These are phyloP conservation scores for Clarias fuscus DNA, from an alignment of 2,797 vertebrate genomes.

Conservation along the genomic window DNA sequence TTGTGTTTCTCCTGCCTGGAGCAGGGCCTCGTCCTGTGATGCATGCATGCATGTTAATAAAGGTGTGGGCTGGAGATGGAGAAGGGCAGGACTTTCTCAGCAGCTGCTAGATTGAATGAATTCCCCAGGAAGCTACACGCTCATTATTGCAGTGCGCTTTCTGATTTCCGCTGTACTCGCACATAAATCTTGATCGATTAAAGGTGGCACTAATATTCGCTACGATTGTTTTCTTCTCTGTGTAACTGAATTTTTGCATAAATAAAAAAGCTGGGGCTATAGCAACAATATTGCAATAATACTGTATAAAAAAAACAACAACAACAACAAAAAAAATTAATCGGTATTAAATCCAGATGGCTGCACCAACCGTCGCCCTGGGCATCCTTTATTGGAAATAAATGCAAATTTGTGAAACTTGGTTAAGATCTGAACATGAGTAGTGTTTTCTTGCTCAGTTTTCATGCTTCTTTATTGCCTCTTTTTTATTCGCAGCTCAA, in stretches of 20 bases:
- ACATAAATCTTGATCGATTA: constrained; percentile 58
- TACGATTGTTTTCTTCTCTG: constrained; percentile 48
- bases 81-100: constrained; percentile 37
- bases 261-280: constrained; percentile 39
- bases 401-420: not conserved
- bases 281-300: constrained; percentile 23
- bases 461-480: not conserved
- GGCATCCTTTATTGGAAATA: not conserved
- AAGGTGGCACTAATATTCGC: constrained; percentile 57
- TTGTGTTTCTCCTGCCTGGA: constrained; percentile 44
- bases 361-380: not conserved
- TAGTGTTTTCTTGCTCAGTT: not conserved
- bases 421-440: constrained; percentile 4
- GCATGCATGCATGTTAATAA: constrained; percentile 55
- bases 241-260: constrained; percentile 47
- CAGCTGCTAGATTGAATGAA: constrained; percentile 56
- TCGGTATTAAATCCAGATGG: constrained; percentile 25
- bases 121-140: constrained; percentile 56
- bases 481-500: constrained; percentile 17
- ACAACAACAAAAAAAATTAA: not conserved
- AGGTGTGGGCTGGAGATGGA: constrained; percentile 49
- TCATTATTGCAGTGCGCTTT: constrained; percentile 54
- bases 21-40: constrained; percentile 38
- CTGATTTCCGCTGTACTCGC: constrained; percentile 49
- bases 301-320: not conserved